Percentiles rank a stretch among this genome's conserved stretches.
phyloP scores from a whole-genome alignment of 64 coral and sea anemone genomes.

The Cladopsammia gracilis region DNA sequence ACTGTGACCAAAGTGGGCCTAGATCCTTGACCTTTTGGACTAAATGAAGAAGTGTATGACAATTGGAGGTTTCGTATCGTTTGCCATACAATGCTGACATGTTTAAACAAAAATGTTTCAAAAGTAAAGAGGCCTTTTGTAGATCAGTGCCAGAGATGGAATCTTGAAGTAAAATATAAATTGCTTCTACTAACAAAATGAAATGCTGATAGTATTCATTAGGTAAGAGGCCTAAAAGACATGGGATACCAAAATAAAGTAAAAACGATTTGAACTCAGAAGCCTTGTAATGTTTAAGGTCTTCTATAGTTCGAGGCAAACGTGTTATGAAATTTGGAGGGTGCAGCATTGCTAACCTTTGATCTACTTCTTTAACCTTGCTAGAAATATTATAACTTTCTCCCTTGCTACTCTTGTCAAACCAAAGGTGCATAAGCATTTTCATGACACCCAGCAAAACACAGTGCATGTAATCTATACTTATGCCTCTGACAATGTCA shows the following conservation, averaged over 20 bases:
- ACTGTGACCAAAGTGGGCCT: too few species aligned
- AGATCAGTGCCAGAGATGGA: slow-evolving; percentile 42
- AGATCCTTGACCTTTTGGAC: too few species aligned
- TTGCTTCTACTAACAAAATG: slow-evolving; percentile 12
- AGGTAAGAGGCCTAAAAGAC: slow-evolving; percentile 22
- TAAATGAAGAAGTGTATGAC: too few species aligned
- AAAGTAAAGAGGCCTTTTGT: not conserved
- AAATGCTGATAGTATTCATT: slow-evolving; percentile 54
- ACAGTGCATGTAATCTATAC: slow-evolving; percentile 60
- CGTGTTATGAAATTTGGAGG: slow-evolving; percentile 17
- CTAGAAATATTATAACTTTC: slow-evolving; percentile 12
- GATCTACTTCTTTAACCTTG: slow-evolving; percentile 22
- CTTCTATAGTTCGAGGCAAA: slow-evolving; percentile 15
- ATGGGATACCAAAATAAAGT: slow-evolving; percentile 24
- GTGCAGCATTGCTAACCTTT: not conserved
- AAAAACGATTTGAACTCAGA: too few species aligned
- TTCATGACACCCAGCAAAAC: slow-evolving; percentile 55
- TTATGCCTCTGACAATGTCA: slow-evolving; percentile 46
- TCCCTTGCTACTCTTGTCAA: slow-evolving; percentile 26
- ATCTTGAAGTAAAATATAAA: slow-evolving; percentile 23
- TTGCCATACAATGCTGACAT: too few species aligned
- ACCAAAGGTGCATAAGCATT: slow-evolving; percentile 59
- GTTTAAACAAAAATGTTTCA: too few species aligned
- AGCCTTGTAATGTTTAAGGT: slow-evolving; percentile 1
- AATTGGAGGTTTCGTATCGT: too few species aligned